These are phyloP conservation scores for Pseudonaja textilis DNA, from an alignment of 2,113 vertebrate genomes.

Conservation along the genomic window DNA sequence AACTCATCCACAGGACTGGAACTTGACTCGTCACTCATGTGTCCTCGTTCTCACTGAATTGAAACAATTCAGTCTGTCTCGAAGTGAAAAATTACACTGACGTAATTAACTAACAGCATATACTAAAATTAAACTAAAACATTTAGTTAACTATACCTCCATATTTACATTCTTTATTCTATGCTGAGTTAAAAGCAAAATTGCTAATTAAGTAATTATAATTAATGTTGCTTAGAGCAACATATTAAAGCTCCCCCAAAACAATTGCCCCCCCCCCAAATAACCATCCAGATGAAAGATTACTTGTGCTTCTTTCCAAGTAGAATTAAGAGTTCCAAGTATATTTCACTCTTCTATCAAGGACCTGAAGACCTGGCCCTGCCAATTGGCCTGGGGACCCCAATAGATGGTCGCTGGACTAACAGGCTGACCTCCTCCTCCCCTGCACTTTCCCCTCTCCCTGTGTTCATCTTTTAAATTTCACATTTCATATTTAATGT, in stretches of 20 bases:
- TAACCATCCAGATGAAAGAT: background rate
- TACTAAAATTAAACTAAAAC: background rate
- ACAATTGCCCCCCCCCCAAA: background rate
- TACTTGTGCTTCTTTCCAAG: background rate
- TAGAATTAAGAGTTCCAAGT: background rate
- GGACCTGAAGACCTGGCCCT: background rate
- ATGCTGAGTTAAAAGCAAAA: background rate
- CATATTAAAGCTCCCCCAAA: background rate
- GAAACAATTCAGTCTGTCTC: background rate
- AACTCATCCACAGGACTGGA: background rate
- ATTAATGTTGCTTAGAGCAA: background rate
- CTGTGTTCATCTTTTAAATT: background rate
- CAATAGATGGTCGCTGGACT: background rate
- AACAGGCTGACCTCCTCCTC: background rate
- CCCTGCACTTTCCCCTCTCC: background rate
- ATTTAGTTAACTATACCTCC: background rate
- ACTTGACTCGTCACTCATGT: background rate
- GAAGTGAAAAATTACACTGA: background rate
- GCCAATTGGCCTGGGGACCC: background rate
- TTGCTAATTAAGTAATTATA: too few species aligned
- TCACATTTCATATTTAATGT: background rate
- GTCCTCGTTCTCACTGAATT: background rate
- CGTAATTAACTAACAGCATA: background rate
- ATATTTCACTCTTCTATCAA: background rate
- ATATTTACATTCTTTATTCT: background rate